phyloP scores from a whole-genome alignment of 2,113 vertebrate genomes.

The Neogale vison region DNA sequence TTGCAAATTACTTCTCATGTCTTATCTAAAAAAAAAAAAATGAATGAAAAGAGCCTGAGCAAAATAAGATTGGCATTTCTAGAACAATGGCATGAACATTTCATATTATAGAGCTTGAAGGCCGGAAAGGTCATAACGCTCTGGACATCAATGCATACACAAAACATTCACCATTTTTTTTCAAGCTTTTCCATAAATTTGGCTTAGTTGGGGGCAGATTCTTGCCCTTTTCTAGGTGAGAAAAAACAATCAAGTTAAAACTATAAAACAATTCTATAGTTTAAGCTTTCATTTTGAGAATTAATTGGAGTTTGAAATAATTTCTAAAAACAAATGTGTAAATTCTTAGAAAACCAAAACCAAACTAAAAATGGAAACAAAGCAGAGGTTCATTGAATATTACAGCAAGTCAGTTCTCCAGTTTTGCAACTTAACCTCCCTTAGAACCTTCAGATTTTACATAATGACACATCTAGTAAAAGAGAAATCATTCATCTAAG shows the following conservation, averaged over 20 bases:
- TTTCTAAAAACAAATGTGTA: slow-evolving; percentile 64
- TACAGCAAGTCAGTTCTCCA: neutral
- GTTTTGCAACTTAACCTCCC: neutral
- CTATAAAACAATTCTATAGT: slow-evolving; percentile 55
- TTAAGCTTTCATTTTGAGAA: slow-evolving; percentile 65
- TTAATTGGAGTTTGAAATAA: slow-evolving; percentile 71
- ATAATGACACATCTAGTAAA: slow-evolving; percentile 20
- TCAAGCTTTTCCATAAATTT: slow-evolving; percentile 67
- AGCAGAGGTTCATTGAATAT: neutral
- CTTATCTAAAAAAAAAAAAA: slow-evolving; percentile 51
- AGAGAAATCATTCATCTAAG: slow-evolving; percentile 10
- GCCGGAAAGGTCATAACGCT: slow-evolving; percentile 12
- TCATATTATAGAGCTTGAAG: slow-evolving; percentile 49
- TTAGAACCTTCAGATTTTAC: slow-evolving; percentile 6
- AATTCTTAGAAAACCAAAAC: slow-evolving; percentile 65
- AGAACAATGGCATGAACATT: slow-evolving; percentile 23
- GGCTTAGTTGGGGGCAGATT: slow-evolving; percentile 65
- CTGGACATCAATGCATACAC: neutral
- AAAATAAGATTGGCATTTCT: slow-evolving; percentile 56
- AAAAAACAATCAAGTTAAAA: slow-evolving; percentile 57
- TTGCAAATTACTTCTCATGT: slow-evolving; percentile 55
- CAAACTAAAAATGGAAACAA: slow-evolving; percentile 54
- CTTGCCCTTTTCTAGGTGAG: slow-evolving; percentile 70
- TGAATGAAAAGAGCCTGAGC: slow-evolving; percentile 60
- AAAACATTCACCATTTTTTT: slow-evolving; percentile 56